Evolutionary conservation across 2,888 invertebrate genomes (phyloP), one percentile per base, ranked within the genome.

Genomic region (Digitonthophagus gazella): DNA sequence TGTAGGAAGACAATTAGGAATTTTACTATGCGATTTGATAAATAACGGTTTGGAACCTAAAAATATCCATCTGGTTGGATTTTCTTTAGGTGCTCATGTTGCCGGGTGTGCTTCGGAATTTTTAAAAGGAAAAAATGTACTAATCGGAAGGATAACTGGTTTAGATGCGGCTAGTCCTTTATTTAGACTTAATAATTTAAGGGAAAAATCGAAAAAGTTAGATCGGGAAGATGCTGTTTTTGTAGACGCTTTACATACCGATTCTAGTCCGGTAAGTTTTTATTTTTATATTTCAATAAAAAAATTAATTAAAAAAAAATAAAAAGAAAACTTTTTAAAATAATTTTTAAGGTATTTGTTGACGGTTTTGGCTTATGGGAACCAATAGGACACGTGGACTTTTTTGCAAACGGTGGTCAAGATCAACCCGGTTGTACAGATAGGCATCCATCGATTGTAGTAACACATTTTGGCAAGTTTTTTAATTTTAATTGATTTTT

Each of bases 141-240:
- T 85, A 20, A 73, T 88, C 14, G 87, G 86, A n/a, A 80, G 88
- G 70, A 88, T 88, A 72, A 87, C 88, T 68, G 95, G 93, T 54
- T 80, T 95, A 67, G 95, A 95, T 79, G 93, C 95, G 0, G 94
- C 95, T 0, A 90, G 91, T 77, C 95, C 95, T 0, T 85, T 95
- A 0, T 94, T 90, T 77, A 85, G 89, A 73, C 83, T 82, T 74
- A 78, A 87, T 75, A 78, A 88, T 76, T 77, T 88, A 73, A 77
- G 85, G 19, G 86, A 87, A 64, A 84, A 85, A 68, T 80, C 85
- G 11, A 84, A 85, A 68, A 87, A 88, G 72, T 80, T 91, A 63
- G 89, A 89, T 75, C 83, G 84, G 20, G 84, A 83, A 3, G 90
- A 91, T 76, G 91, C 90, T 0, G 80, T 82, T 19, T 86, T 89